phyloP scores from a whole-genome alignment of 1,140 invertebrate genomes.

The Anthonomus grandis region DNA sequence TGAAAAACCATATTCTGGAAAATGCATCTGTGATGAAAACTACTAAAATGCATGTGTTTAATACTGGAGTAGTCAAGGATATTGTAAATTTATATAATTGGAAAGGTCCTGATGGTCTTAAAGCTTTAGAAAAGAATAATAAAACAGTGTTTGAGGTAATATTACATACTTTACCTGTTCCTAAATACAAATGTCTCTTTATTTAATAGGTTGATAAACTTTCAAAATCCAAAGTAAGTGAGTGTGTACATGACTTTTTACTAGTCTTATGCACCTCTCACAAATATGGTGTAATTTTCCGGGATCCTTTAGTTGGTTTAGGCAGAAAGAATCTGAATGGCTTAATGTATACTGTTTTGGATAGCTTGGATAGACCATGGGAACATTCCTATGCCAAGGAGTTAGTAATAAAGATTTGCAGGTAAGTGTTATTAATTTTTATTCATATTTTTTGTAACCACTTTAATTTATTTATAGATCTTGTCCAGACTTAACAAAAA shows the following conservation, averaged over 20 bases:
- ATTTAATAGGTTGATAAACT: slow-evolving; percentile 48
- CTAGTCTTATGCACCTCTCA: slow-evolving; percentile 65
- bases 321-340: slow-evolving; percentile 59
- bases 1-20: slow-evolving; percentile 68
- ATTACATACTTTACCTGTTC: neutral
- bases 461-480: slow-evolving; percentile 39
- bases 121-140: slow-evolving; percentile 33
- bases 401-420: slow-evolving; percentile 59
- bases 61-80: slow-evolving; percentile 60
- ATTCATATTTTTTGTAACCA: neutral
- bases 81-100: slow-evolving; percentile 71
- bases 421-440: slow-evolving; percentile 15
- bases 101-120: slow-evolving; percentile 62
- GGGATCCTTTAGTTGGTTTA: slow-evolving; percentile 58
- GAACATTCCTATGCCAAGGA: slow-evolving; percentile 61
- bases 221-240: slow-evolving; percentile 55
- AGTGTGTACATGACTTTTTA: slow-evolving; percentile 63
- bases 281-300: slow-evolving; percentile 66
- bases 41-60: slow-evolving; percentile 68
- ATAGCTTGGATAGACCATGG: slow-evolving; percentile 62
- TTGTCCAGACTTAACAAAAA: slow-evolving; percentile 70
- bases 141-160: slow-evolving; percentile 37
- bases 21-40: slow-evolving; percentile 67
- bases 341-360: slow-evolving; percentile 60
- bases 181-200: neutral